Conservation (phyloP, 1,140 invertebrate species). For the Zaprionus lachaisei region DNA sequence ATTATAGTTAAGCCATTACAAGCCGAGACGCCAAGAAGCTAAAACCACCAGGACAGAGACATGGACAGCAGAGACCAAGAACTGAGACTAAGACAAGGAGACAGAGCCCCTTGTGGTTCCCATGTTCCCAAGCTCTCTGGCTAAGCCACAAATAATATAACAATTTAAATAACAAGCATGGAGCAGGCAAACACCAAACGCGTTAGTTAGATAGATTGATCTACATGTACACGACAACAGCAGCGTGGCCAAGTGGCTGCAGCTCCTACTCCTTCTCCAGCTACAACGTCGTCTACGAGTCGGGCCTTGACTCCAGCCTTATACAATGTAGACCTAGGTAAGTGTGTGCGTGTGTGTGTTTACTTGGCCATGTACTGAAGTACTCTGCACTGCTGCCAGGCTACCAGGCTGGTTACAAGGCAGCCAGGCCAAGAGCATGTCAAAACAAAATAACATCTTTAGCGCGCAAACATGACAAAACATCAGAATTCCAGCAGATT, state of each 20-base stretch:
- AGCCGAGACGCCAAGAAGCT: constrained; percentile 39
- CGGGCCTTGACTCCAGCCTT: constrained; percentile 10
- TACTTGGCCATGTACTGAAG: constrained; percentile 39
- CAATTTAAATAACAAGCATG: constrained; percentile 83
- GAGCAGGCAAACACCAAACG: constrained; percentile 75
- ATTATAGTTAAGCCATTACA: constrained; percentile 78
- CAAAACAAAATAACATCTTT: constrained; percentile 83
- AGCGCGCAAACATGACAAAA: constrained; percentile 83
- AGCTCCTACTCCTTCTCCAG: constrained; percentile 24
- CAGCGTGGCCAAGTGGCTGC: constrained; percentile 54
- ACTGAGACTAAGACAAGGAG: background rate
- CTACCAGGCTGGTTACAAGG: constrained; percentile 41
- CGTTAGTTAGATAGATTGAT: constrained; percentile 83
- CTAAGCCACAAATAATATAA: constrained; percentile 81
- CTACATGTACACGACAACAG: constrained; percentile 80
- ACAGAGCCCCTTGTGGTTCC: constrained; percentile 37
- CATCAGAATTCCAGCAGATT: constrained; percentile 83
- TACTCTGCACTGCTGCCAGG: constrained; percentile 8
- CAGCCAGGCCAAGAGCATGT: constrained; percentile 76
- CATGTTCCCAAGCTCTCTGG: constrained; percentile 66
- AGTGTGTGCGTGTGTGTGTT: constrained; percentile 37
- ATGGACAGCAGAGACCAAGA: background rate
- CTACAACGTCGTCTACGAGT: constrained; percentile 15
- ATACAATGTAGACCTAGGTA: constrained; percentile 5
- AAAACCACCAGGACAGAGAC: background rate